phyloP scores from a whole-genome alignment of 2,888 invertebrate species.

The Acholoe squamosa region DNA sequence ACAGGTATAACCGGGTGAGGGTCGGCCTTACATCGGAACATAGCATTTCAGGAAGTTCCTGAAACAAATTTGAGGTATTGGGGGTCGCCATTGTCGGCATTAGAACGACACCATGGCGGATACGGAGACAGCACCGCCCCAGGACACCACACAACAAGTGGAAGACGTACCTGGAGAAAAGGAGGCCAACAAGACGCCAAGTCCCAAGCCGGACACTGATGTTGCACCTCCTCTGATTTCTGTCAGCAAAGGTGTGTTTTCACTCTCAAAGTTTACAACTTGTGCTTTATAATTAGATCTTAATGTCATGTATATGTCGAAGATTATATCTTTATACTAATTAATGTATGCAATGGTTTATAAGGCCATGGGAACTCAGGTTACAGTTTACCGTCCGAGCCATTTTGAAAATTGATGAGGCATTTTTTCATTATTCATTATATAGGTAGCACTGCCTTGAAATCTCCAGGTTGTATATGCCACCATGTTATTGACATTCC shows the following conservation, averaged over 20 bases:
- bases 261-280: neutral
- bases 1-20: neutral
- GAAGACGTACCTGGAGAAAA: conserved; percentile 74
- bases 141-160: neutral
- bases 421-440: too few species aligned
- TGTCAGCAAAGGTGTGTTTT: conserved; percentile 74
- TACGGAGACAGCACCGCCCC: conserved; percentile 40
- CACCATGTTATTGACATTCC: too few species aligned
- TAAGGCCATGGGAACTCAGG: too few species aligned
- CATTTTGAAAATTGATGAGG: too few species aligned
- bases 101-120: conserved; percentile 39
- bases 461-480: too few species aligned
- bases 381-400: too few species aligned
- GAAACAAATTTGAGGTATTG: neutral
- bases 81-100: neutral
- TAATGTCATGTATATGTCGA: too few species aligned
- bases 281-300: too few species aligned
- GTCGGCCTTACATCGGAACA: neutral
- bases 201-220: conserved; percentile 80
- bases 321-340: too few species aligned
- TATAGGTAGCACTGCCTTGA: too few species aligned
- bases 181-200: conserved; percentile 79
- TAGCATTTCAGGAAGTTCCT: neutral
- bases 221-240: conserved; percentile 79
- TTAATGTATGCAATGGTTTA: too few species aligned